Conservation (phyloP, 2,797 vertebrate genomes). For the Silurus lanzhouensis region DNA sequence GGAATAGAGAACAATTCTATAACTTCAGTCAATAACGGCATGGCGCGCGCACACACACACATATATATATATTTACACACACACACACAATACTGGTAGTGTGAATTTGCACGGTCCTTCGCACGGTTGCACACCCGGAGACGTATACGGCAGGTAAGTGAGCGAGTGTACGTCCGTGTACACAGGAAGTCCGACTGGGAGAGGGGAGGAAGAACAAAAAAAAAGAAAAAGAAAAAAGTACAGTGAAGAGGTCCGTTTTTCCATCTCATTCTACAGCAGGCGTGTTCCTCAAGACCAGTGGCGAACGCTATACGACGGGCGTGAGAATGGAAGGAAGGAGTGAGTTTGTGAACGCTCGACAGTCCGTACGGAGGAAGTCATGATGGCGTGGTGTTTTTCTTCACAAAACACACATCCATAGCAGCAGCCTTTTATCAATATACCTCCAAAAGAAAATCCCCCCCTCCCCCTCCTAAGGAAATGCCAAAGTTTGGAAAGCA, state of each 20-base stretch:
- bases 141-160: slow-evolving; percentile 57
- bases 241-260: slow-evolving; percentile 81
- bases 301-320: slow-evolving; percentile 61
- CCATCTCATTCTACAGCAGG: slow-evolving; percentile 68
- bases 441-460: slow-evolving; percentile 64
- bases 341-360: slow-evolving; percentile 64
- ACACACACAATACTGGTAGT: slow-evolving; percentile 74
- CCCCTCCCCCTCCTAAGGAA: slow-evolving; percentile 70
- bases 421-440: slow-evolving; percentile 75
- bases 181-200: slow-evolving; percentile 70
- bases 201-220: slow-evolving; percentile 2
- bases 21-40: slow-evolving; percentile 71
- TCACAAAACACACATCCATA: slow-evolving; percentile 74
- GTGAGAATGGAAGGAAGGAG: slow-evolving; percentile 67
- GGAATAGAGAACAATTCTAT: slow-evolving; percentile 57
- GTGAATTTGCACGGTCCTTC: slow-evolving; percentile 66
- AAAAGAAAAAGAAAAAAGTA: slow-evolving; percentile 54
- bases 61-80: slow-evolving; percentile 61
- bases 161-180: slow-evolving; percentile 64
- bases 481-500: slow-evolving; percentile 72
- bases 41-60: slow-evolving; percentile 63
- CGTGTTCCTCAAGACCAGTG: slow-evolving; percentile 61
- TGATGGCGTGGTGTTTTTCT: slow-evolving; percentile 58
- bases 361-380: slow-evolving; percentile 70
- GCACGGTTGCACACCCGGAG: slow-evolving; percentile 57